A percentile compares a stretch with the other conserved stretches of the same genome.
Conservation (phyloP, 2,888 invertebrate species). For the Zhuqinia jingwanae region DNA sequence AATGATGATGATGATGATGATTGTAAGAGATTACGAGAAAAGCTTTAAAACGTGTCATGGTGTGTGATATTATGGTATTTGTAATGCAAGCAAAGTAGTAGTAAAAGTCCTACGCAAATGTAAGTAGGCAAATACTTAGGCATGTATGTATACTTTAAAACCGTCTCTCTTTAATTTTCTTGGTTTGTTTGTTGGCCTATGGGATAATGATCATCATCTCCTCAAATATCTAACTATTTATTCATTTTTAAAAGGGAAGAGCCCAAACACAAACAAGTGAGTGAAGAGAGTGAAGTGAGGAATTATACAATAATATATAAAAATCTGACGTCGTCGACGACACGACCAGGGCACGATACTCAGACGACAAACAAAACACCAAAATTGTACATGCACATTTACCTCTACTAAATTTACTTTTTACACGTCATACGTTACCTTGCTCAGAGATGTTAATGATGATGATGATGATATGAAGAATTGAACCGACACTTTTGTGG, state of each 20-base stretch:
- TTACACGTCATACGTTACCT: constrained; percentile 32
- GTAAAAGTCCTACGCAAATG: constrained; percentile 36
- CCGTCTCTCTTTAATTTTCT: background rate
- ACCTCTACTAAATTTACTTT: constrained; percentile 14
- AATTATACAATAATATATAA: constrained; percentile 29
- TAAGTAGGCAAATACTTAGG: too few relatives aligned
- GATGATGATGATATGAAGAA: too few relatives aligned
- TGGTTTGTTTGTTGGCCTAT: too few relatives aligned
- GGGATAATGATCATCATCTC: too few relatives aligned
- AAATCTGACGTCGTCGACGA: too few relatives aligned
- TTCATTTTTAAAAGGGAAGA: constrained; percentile 38
- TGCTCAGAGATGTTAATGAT: background rate
- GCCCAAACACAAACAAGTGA: constrained; percentile 29
- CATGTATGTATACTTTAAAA: background rate
- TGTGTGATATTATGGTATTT: too few relatives aligned
- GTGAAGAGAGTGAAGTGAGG: too few relatives aligned
- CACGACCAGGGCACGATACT: constrained; percentile 31
- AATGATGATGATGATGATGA: constrained; percentile 16
- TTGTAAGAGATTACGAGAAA: constrained; percentile 17
- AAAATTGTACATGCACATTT: constrained; percentile 34
- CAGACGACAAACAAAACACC: constrained; percentile 29
- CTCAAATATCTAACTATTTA: too few relatives aligned
- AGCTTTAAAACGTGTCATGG: constrained; percentile 41
- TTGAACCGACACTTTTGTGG: background rate
- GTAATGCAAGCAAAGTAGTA: too few relatives aligned